phyloP scores from a whole-genome alignment of 2,797 vertebrate genomes.

The Onychomys leucogaster region DNA sequence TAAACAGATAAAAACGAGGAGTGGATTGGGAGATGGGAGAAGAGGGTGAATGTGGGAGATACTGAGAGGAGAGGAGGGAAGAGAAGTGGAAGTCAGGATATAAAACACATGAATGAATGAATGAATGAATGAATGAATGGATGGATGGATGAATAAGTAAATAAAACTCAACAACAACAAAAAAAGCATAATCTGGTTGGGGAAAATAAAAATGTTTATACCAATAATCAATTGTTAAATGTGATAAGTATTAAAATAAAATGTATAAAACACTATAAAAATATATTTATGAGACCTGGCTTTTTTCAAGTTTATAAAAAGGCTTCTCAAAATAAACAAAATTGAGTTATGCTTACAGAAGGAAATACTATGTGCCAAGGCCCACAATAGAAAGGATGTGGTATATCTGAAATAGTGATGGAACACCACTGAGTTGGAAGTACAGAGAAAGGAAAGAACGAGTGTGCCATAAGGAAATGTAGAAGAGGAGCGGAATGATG shows the following conservation, averaged over 20 bases:
- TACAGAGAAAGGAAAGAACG: background rate
- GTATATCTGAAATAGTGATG: background rate
- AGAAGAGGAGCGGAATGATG: background rate
- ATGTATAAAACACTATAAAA: background rate
- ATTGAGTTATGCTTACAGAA: background rate
- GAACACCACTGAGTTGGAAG: background rate
- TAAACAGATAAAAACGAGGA: background rate
- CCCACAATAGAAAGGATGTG: background rate
- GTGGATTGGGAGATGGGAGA: background rate
- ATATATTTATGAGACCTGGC: background rate
- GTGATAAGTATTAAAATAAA: background rate
- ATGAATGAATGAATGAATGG: no score
- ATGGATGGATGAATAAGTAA: background rate
- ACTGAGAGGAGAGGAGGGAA: background rate
- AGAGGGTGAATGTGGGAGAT: background rate
- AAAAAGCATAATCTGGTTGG: background rate
- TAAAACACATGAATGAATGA: background rate
- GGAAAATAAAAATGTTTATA: background rate
- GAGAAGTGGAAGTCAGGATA: background rate
- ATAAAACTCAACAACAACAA: background rate
- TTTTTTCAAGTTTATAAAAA: slow-evolving; percentile 22
- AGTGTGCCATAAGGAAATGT: background rate
- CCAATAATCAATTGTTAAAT: background rate
- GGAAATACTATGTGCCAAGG: background rate
- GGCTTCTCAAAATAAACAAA: background rate